phyloP scores from a whole-genome alignment of 2,888 invertebrate genomes.

The Cantharis flavilabris region DNA sequence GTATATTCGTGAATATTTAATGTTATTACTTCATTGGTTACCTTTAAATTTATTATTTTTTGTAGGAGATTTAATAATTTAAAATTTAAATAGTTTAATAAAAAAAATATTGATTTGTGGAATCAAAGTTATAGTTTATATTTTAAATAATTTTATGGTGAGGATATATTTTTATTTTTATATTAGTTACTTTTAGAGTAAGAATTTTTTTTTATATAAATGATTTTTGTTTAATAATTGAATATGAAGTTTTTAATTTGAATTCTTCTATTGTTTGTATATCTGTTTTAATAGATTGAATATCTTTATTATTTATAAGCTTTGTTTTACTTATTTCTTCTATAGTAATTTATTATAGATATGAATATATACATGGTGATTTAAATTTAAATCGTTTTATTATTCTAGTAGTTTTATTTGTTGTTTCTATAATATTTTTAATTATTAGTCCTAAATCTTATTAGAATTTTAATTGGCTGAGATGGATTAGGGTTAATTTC shows the following conservation, averaged over 20 bases:
- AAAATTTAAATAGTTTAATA: constrained; percentile 67
- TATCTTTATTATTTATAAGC: too few relatives aligned
- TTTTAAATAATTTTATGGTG: constrained; percentile 58
- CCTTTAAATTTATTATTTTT: constrained; percentile 67
- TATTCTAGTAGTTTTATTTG: too few relatives aligned
- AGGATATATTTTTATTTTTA: constrained; percentile 59
- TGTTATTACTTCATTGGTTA: constrained; percentile 66
- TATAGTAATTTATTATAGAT: too few relatives aligned
- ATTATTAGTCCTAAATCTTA: too few relatives aligned
- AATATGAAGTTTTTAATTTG: constrained; percentile 57
- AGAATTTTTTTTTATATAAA: constrained; percentile 50
- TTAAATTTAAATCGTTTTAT: too few relatives aligned
- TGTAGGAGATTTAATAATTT: constrained; percentile 54
- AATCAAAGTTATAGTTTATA: constrained; percentile 60
- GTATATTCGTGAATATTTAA: constrained; percentile 62
- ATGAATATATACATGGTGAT: too few relatives aligned
- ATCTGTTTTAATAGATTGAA: too few relatives aligned
- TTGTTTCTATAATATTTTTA: too few relatives aligned
- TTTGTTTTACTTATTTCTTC: too few relatives aligned
- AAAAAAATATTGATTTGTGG: constrained; percentile 69
- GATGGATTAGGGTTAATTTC: constrained; percentile 38
- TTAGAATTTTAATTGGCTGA: too few relatives aligned
- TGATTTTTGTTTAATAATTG: constrained; percentile 60
- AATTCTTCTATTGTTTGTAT: too few relatives aligned
- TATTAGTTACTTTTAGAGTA: constrained; percentile 50